Base-by-base conservation (phyloP, 2,113 vertebrate genomes). In the Tichodroma muraria region DNA sequence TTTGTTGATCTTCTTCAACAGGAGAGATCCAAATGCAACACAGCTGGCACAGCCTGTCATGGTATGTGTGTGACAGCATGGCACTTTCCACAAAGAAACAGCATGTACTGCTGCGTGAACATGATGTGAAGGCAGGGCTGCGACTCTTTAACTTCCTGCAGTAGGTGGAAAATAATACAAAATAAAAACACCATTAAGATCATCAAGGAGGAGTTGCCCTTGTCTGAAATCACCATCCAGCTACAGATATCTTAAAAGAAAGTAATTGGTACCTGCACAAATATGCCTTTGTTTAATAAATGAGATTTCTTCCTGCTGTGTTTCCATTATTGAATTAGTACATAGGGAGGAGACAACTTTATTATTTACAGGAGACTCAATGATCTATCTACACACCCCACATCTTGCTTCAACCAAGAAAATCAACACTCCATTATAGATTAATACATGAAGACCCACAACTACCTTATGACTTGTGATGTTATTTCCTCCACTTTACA, bases 1-100 rank as follows among this genome's bases (percentile, higher is more conserved):
- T 33, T 35, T 31, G 15, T 4, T 49, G 23, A 30, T 76, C 60
- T 57, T 42, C 44, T 59, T 35, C 8, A 16, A 21, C 24, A 47
- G 45, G 15, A 84, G 40, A 38, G n/a, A 52, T 17, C 20, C 1
- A 0, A n/a, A n/a, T 8, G 13, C 19, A 63, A 13, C 23, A 2
- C 47, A 64, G 35, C 14, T 11, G 2, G 24, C n/a, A 19, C 10
- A 37, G 35, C 52, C n/a, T 27, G 14, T 23, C 70, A 20, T n/a
- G 0, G 0, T 24, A 11, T 20, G 12, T 0, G 0, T 47, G 42
- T n/a, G 44, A 52, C 28, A 9, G 27, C 0, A 0, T 33, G 37
- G 23, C 45, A 24, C 53, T 75, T 94, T 79, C 57, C 68, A 57
- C 25, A 45, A 42, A 66, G 60, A 77, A 66, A n/a, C 21, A 42